Percentiles rank a stretch among this genome's conserved stretches.
These are phyloP conservation scores for Ceriagrion tenellum DNA, from an alignment of 2,888 invertebrate species.

Conservation along the genomic window DNA sequence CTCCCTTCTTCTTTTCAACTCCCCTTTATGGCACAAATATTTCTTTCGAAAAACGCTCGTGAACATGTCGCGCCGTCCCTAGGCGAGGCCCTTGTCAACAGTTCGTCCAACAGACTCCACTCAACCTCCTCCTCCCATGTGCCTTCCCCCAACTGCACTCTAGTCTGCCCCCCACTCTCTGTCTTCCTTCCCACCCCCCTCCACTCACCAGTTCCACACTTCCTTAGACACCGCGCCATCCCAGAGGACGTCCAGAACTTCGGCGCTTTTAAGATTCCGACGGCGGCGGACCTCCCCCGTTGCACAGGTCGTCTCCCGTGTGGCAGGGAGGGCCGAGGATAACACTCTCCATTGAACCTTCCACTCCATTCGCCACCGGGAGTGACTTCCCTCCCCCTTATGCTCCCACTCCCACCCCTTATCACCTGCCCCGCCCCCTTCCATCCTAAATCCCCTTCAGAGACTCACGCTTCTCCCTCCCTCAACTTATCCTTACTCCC, in stretches of 20 bases:
- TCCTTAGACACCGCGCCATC: neutral
- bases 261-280: neutral
- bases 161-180: neutral
- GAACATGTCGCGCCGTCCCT: no score
- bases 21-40: no score
- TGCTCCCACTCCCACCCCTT: neutral
- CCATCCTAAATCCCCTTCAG: no score
- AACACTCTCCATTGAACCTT: slow-evolving; percentile 19
- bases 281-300: neutral
- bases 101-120: neutral
- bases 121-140: neutral
- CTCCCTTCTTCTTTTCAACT: no score
- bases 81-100: neutral
- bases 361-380: neutral
- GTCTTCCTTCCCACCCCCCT: neutral
- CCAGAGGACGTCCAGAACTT: neutral
- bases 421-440: no score
- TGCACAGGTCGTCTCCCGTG: no score
- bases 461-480: no score
- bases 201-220: neutral
- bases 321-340: neutral
- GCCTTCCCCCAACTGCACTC: neutral
- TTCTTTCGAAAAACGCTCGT: no score
- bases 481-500: no score
- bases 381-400: neutral